phyloP scores from a whole-genome alignment of 2,797 vertebrate species.

The Mallotus villosus region DNA sequence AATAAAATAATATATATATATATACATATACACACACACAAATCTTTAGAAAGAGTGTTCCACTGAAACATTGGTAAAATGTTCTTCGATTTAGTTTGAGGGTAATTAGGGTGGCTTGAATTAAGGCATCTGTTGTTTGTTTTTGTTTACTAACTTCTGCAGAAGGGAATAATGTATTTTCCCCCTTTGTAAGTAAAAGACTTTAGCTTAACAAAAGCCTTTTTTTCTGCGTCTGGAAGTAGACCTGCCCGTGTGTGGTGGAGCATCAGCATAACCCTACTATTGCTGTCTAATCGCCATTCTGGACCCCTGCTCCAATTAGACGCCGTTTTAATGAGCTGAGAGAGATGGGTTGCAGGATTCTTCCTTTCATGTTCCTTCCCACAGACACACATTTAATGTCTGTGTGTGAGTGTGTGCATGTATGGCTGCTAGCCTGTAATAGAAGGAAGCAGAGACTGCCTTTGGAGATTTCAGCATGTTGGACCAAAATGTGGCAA shows the following conservation, averaged over 20 bases:
- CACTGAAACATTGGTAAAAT: background rate
- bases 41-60: background rate
- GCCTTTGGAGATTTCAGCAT: slow-evolving; percentile 25
- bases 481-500: slow-evolving; percentile 24
- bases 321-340: slow-evolving; percentile 54
- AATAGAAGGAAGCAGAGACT: slow-evolving; percentile 31
- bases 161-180: slow-evolving; percentile 13
- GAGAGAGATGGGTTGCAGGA: slow-evolving; percentile 27
- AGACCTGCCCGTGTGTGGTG: slow-evolving; percentile 43
- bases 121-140: background rate
- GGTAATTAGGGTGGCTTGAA: background rate
- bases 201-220: slow-evolving; percentile 25
- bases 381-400: slow-evolving; percentile 35
- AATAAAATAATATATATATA: background rate
- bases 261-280: slow-evolving; percentile 51
- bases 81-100: background rate
- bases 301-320: slow-evolving; percentile 57
- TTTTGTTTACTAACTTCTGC: background rate
- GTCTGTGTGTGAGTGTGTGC: background rate
- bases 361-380: slow-evolving; percentile 50
- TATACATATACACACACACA: background rate
- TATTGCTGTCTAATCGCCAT: slow-evolving; percentile 53
- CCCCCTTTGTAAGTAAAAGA: slow-evolving; percentile 36
- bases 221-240: slow-evolving; percentile 25
- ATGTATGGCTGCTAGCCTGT: slow-evolving; percentile 11